These are phyloP conservation scores for Synanthedon vespiformis DNA, from an alignment of 2,888 invertebrate genomes.

Conservation along the genomic window DNA sequence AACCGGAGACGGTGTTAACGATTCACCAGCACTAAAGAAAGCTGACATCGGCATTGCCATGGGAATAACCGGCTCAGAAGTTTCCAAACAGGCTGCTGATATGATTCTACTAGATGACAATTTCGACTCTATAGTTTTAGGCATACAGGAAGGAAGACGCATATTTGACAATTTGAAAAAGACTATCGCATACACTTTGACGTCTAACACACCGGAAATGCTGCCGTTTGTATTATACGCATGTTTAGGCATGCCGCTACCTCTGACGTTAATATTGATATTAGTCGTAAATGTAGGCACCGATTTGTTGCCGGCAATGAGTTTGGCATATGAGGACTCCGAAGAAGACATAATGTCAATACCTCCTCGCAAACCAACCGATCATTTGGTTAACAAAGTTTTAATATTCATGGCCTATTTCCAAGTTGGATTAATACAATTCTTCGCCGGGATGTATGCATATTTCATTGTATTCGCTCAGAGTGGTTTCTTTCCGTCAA, in stretches of 20 bases:
- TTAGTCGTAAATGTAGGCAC: constrained; percentile 84
- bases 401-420: constrained; percentile 86
- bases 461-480: constrained; percentile 85
- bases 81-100: constrained; percentile 89
- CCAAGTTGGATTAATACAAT: constrained; percentile 89
- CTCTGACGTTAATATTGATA: constrained; percentile 70
- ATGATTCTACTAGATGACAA: constrained; percentile 92
- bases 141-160: constrained; percentile 83
- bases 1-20: constrained; percentile 91
- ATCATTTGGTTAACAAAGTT: constrained; percentile 66
- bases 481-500: constrained; percentile 79
- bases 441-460: constrained; percentile 81
- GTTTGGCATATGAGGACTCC: constrained; percentile 80
- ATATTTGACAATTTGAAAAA: constrained; percentile 91
- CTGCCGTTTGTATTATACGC: constrained; percentile 84
- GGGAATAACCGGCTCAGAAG: constrained; percentile 83
- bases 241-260: constrained; percentile 79
- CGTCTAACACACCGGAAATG: constrained; percentile 88
- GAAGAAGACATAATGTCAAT: constrained; percentile 81
- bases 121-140: constrained; percentile 88
- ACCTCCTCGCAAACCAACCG: constrained; percentile 64
- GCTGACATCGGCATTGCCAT: constrained; percentile 87
- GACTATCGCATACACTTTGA: constrained; percentile 86
- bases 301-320: constrained; percentile 83
- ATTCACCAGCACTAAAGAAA: constrained; percentile 87